A percentile compares a stretch with the other conserved stretches of the same genome.
phyloP scores from a whole-genome alignment of 2,888 invertebrate genomes.

The Cyclophora punctaria region DNA sequence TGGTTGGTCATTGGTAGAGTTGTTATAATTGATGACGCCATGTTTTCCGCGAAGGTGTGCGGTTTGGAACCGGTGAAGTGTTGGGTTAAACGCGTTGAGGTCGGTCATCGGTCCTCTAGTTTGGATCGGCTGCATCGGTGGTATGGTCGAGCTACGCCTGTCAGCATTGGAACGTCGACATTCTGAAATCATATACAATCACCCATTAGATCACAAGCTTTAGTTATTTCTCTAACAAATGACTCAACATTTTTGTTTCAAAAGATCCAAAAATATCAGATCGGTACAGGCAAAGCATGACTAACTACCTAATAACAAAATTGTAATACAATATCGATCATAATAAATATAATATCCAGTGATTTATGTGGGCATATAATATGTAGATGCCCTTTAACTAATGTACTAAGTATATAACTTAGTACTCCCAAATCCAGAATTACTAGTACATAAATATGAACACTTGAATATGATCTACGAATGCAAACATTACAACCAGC shows the following conservation, averaged over 20 bases:
- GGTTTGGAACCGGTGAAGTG: slow-evolving; percentile 44
- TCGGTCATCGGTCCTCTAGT: slow-evolving; percentile 40
- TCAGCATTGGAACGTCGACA: slow-evolving; percentile 80
- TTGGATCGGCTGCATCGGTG: slow-evolving; percentile 26
- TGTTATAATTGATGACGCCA: slow-evolving; percentile 47
- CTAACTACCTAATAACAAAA: not conserved
- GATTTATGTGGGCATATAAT: too few species aligned
- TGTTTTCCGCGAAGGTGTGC: slow-evolving; percentile 55
- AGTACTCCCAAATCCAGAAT: too few species aligned
- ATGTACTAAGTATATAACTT: too few species aligned
- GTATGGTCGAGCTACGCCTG: slow-evolving; percentile 52
- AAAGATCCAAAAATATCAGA: not conserved
- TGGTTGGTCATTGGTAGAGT: slow-evolving; percentile 45
- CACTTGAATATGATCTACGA: too few species aligned
- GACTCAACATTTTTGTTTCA: not conserved
- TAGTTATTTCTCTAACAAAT: not conserved
- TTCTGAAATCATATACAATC: slow-evolving; percentile 54
- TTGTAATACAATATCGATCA: too few species aligned
- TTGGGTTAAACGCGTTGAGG: slow-evolving; percentile 45
- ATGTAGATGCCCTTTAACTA: too few species aligned
- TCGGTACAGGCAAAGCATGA: not conserved
- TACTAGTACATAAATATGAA: too few species aligned
- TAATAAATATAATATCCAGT: too few species aligned
- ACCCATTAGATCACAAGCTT: not conserved
- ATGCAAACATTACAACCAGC: too few species aligned